Evolutionary conservation across 2,113 vertebrate species (phyloP), one percentile per base, ranked within the genome.

Genomic region (Oenanthe melanoleuca): DNA sequence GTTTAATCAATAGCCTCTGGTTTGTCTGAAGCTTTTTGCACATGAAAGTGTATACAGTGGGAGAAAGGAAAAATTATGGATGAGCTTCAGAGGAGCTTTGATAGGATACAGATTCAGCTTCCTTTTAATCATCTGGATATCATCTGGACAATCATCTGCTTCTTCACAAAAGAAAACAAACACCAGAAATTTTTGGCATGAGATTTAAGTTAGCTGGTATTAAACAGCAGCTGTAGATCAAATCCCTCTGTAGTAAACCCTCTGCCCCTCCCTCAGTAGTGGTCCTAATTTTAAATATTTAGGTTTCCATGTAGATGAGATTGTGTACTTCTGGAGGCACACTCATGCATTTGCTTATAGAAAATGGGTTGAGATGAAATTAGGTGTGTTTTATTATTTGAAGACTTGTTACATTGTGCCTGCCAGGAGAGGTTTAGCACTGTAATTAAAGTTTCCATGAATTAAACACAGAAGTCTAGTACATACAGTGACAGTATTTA

Each of bases 251-350:
- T 38, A 67, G 69, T 75, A 86, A 90, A 53, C 19, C 6, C 38
- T 22, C 16, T 6, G 0, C 63, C 29, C 25, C 31, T 82, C 21
- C 37, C 20, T 82, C 23, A 28, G 60, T 65, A 15, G 2, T 80
- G 37, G 92, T 86, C 88, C 80, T 77, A 47, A 64, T 95, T 90
- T 80, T 77, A 97, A 97, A 96, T 96, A 96, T 97, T 97, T 97
- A 93, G 72, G 70, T 74, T 75, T 88, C 74, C 17, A 37, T 28
- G 34, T 50, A 79, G 89, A 89, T 79, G 89, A 79, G 57, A 89
- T 49, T 79, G 40, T 74, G 49, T 93, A 56, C 9, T 80, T 92
- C 63, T 89, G 79, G 70, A 90, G 85, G 89, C 53, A 79, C n/a
- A 50, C 25, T 96, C 53, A 83, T 22, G 20, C 29, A 77, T 81